A percentile compares a stretch with the other conserved stretches of the same genome.
Evolutionary conservation across 2,888 invertebrate species (phyloP).

Genomic region (Limulus polyphemus): DNA sequence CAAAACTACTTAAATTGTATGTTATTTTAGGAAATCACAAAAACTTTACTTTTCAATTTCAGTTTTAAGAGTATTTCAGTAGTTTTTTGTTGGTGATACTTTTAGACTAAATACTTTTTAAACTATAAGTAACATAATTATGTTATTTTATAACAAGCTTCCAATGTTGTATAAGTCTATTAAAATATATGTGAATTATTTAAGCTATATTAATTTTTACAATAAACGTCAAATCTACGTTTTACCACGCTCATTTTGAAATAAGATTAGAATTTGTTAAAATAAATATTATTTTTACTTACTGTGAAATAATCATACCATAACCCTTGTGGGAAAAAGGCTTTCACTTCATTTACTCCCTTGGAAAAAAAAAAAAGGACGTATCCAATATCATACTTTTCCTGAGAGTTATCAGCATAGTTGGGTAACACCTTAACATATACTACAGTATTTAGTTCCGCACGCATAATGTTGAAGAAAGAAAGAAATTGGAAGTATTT

Average conservation of each 20-base stretch:
- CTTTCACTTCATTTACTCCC: constrained; percentile 26
- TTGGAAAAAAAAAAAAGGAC: not conserved
- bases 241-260: not conserved
- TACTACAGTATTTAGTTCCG: not conserved
- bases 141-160: not conserved
- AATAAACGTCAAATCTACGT: not conserved
- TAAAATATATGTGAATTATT: not conserved
- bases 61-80: too few species aligned
- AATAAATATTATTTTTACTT: constrained; percentile 5
- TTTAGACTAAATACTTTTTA: too few species aligned
- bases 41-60: too few species aligned
- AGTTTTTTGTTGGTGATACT: too few species aligned
- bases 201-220: too few species aligned
- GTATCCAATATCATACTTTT: too few species aligned
- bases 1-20: too few species aligned
- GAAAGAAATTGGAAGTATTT: too few species aligned
- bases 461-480: not conserved
- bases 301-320: constrained; percentile 30
- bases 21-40: too few species aligned
- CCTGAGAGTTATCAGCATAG: too few species aligned
- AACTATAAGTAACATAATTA: too few species aligned
- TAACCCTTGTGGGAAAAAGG: constrained; percentile 29
- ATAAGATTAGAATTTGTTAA: not conserved
- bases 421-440: not conserved
- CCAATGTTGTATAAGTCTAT: not conserved